Conservation (phyloP, 92 coral and sea anemone species). For the Zoanthus sansibaricus region DNA sequence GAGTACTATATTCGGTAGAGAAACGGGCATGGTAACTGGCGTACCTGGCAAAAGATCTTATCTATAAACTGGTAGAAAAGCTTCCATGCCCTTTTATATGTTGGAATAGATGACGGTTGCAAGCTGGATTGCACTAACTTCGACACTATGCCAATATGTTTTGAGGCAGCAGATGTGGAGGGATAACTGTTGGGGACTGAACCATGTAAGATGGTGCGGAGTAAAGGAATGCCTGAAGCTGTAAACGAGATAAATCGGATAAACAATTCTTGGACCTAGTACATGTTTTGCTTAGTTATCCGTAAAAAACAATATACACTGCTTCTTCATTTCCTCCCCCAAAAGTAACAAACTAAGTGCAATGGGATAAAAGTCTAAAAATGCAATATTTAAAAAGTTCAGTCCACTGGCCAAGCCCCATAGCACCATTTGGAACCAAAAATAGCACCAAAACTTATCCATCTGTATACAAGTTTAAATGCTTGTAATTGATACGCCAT, state of each 20-base stretch:
- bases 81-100: too few relatives aligned
- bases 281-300: constrained; percentile 53
- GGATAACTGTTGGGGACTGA: constrained; percentile 38
- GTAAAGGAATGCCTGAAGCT: background rate
- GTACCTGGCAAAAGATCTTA: background rate
- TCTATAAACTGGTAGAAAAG: too few relatives aligned
- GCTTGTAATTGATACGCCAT: background rate
- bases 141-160: constrained; percentile 49
- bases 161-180: constrained; percentile 34
- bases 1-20: too few relatives aligned
- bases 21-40: too few relatives aligned
- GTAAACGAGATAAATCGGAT: background rate
- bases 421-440: too few relatives aligned
- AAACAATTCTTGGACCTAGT: constrained; percentile 46
- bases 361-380: too few relatives aligned
- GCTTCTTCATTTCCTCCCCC: background rate
- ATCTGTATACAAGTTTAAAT: background rate
- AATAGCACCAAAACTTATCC: background rate
- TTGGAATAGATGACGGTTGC: too few relatives aligned
- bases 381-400: too few relatives aligned
- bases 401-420: too few relatives aligned
- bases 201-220: constrained; percentile 69
- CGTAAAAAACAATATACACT: constrained; percentile 25
- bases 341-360: background rate
- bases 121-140: too few relatives aligned